Base-by-base conservation (phyloP, 2,113 vertebrate species). In the Xiphophorus couchianus region DNA sequence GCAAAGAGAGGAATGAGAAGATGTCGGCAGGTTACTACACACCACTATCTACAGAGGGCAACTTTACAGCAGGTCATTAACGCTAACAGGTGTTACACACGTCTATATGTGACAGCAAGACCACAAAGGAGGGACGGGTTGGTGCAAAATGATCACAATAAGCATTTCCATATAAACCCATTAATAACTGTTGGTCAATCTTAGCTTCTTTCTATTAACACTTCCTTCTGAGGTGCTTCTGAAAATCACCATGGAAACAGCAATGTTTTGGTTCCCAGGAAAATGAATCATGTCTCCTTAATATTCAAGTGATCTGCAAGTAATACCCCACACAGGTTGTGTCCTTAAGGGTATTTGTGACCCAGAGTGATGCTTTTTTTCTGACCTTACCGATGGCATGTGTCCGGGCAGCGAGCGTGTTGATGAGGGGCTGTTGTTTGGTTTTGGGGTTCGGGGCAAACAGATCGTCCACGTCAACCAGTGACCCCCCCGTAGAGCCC, bases 401-500 rank as follows among this genome's bases (percentile, higher is more conserved):
- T 22, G 94, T 95, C 90, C 73, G 92, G 82, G 8, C 67, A 0
- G 87, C 66, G 74, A 80, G 83, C 0, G 91, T 77, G 66, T 58
- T 74, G 77, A 54, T 65, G 42, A 71, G 66, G 29, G 88, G 63
- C 19, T 60, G 75, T 78, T 60, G 75, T 78, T 80, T 78, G 62
- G 90, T 84, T 89, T 90, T 82, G 62, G 86, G 85, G 68, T 89
- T 73, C 67, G 90, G 90, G 73, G 93, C 95, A 82, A 96, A 93
- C 35, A 96, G 90, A 1, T 95, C 91, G 85, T 96, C 96, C 89
- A 96, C 80, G 84, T 97, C 95, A 2, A 96, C 95, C 1, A 97
- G 92, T 12, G 94, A 93, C 1, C 95, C 95, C 1, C 93, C 96
- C 5, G 92, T 94, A 2, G 80, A 73, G 37, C 96, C 96, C 87